Evolutionary conservation across 2,797 vertebrate genomes (phyloP).

Genomic region (Todus mexicanus): DNA sequence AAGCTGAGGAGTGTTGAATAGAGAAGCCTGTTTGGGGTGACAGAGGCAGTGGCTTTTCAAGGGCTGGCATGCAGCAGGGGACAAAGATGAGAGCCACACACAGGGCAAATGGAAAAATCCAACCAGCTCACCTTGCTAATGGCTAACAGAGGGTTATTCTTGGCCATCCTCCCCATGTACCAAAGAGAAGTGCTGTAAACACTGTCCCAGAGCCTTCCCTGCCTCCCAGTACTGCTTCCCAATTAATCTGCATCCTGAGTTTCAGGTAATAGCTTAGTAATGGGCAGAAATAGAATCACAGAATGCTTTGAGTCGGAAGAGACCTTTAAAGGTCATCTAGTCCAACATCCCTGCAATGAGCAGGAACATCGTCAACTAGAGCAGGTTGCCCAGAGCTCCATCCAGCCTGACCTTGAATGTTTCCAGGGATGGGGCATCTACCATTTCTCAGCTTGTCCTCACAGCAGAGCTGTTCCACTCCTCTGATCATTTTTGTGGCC

Average conservation of each 20-base stretch:
- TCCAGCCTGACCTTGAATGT: neutral
- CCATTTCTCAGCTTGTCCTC: neutral
- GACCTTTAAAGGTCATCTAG: neutral
- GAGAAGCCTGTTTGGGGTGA: neutral
- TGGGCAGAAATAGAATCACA: neutral
- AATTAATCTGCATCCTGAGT: neutral
- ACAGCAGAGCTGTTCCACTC: neutral
- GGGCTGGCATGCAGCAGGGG: neutral
- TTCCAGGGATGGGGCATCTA: neutral
- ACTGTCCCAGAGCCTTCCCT: neutral
- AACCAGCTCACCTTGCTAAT: neutral
- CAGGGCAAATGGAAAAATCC: conserved; percentile 58
- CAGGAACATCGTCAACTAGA: neutral
- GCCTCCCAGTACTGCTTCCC: neutral
- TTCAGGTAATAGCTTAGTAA: neutral
- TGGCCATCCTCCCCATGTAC: neutral
- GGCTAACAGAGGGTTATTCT: conserved; percentile 20
- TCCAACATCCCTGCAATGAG: neutral
- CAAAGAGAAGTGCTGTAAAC: conserved; percentile 1
- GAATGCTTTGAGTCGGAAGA: neutral
- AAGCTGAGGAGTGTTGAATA: neutral
- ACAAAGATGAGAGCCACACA: neutral
- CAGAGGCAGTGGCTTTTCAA: neutral
- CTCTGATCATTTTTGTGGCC: neutral
- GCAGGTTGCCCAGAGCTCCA: neutral